These are phyloP conservation scores for Diarsia brunnea DNA, from an alignment of 2,888 invertebrate species.

Conservation along the genomic window DNA sequence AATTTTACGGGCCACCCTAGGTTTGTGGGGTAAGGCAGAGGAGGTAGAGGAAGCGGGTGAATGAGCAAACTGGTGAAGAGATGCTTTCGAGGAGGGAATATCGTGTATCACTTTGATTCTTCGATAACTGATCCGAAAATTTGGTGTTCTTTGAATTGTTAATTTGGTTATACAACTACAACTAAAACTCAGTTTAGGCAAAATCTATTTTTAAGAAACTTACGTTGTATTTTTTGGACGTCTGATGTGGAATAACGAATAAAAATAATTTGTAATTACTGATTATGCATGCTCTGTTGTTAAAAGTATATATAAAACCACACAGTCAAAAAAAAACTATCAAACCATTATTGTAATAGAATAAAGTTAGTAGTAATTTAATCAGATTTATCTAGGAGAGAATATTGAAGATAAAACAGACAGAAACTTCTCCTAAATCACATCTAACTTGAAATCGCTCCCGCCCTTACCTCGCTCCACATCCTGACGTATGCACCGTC, in stretches of 20 bases:
- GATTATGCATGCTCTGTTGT: not conserved
- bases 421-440: not conserved
- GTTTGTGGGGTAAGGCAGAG: constrained; percentile 62
- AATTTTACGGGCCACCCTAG: constrained; percentile 86
- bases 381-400: not conserved
- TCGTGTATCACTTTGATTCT: not conserved
- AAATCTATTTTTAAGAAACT: not conserved
- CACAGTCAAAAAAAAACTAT: not conserved
- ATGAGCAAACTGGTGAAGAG: not conserved
- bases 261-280: not conserved
- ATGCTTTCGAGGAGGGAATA: not conserved
- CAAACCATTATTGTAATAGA: too few relatives aligned
- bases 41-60: constrained; percentile 49
- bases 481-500: constrained; percentile 84
- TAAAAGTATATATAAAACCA: not conserved
- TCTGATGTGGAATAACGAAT: not conserved
- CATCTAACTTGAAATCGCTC: constrained; percentile 21
- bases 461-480: constrained; percentile 65
- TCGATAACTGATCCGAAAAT: not conserved
- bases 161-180: not conserved
- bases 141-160: not conserved
- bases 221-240: not conserved
- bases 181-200: not conserved
- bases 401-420: not conserved
- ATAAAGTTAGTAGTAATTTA: too few relatives aligned